Evolutionary conservation across 2,888 invertebrate species (phyloP).

Genomic region (Nycteola revayana): DNA sequence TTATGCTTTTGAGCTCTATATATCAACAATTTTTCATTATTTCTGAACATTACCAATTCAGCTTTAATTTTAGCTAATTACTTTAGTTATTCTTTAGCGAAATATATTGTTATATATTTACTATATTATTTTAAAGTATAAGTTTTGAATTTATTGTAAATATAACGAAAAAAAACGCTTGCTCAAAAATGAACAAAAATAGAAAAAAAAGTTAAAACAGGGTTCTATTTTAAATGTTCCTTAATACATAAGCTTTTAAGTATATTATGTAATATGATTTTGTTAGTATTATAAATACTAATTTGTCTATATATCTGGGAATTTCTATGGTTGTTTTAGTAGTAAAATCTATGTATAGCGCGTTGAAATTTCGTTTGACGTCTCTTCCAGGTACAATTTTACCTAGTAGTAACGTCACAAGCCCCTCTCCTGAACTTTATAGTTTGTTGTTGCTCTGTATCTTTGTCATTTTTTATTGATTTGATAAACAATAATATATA

Average conservation of each 20-base stretch:
- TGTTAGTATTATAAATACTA: slow-evolving; percentile 4
- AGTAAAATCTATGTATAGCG: too few species aligned
- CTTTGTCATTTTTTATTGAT: too few species aligned
- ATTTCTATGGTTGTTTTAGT: too few species aligned
- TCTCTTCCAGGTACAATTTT: too few species aligned
- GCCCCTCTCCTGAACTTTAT: too few species aligned
- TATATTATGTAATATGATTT: slow-evolving; percentile 15
- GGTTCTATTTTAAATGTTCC: slow-evolving; percentile 41
- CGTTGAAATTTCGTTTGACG: too few species aligned
- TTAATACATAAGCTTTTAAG: slow-evolving; percentile 19
- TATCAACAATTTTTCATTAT: slow-evolving; percentile 2
- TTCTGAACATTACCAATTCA: slow-evolving; percentile 53
- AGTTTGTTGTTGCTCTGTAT: too few species aligned
- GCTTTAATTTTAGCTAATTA: slow-evolving; percentile 51
- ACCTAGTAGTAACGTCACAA: too few species aligned
- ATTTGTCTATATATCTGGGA: too few species aligned
- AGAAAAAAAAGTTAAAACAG: slow-evolving; percentile 38
- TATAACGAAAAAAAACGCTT: slow-evolving; percentile 35
- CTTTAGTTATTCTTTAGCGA: slow-evolving; percentile 26
- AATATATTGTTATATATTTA: slow-evolving; percentile 11
- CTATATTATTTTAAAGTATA: slow-evolving; percentile 5
- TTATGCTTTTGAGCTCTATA: too few species aligned
- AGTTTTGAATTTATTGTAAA: slow-evolving; percentile 17
- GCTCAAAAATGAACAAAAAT: slow-evolving; percentile 50
- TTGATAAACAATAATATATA: too few species aligned